These are phyloP conservation scores for Lepus americanus DNA, from an alignment of 2,113 vertebrate species.

Conservation along the genomic window DNA sequence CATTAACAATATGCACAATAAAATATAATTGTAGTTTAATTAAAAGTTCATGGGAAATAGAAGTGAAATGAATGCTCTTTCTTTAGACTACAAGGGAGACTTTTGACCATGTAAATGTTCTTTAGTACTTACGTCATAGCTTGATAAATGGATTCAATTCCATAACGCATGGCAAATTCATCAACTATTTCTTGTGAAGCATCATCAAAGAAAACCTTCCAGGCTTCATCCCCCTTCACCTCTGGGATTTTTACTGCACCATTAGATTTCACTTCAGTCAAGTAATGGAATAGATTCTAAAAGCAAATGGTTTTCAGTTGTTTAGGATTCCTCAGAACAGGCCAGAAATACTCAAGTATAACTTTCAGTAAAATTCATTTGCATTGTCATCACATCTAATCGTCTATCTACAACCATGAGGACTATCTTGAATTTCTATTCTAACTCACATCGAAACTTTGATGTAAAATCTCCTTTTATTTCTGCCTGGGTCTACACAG, in stretches of 20 bases:
- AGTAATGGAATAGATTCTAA: conserved; percentile 97
- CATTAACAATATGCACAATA: background rate
- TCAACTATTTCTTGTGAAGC: conserved; percentile 98
- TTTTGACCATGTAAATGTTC: background rate
- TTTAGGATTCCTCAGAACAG: conserved; percentile 60
- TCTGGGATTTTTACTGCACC: conserved; percentile 96
- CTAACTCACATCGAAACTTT: background rate
- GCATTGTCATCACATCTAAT: background rate
- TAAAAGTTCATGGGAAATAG: background rate
- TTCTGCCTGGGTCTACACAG: background rate
- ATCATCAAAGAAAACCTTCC: conserved; percentile 99
- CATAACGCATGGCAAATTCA: conserved; percentile 98
- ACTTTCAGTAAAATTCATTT: background rate
- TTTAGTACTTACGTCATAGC: conserved; percentile 96
- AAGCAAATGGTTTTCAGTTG: conserved; percentile 72
- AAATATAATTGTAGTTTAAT: background rate
- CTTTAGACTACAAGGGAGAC: background rate
- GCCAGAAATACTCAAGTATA: background rate
- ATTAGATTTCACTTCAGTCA: conserved; percentile 95
- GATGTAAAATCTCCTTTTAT: conserved; percentile 43
- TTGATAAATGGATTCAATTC: conserved; percentile 99
- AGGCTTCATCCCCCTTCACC: conserved; percentile 97
- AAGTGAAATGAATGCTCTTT: background rate
- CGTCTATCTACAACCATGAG: background rate
- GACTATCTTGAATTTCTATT: background rate